Evolutionary conservation across 2,888 invertebrate genomes (phyloP).

Genomic region (Sesia bembeciformis): DNA sequence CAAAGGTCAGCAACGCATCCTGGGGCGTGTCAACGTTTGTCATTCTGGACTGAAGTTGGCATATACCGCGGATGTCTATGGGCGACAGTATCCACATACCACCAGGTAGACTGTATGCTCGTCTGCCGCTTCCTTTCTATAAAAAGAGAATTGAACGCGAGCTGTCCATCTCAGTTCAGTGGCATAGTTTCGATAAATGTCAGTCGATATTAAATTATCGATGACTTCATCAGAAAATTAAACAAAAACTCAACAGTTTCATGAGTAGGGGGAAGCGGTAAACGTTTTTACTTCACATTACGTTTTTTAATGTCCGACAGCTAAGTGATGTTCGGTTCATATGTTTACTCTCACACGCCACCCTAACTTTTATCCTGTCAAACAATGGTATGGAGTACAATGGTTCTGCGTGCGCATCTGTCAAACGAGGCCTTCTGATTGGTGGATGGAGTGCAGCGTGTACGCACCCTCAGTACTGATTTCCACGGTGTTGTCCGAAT

Average conservation of each 20-base stretch:
- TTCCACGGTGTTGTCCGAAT: slow-evolving; percentile 54
- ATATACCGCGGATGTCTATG: too few species aligned
- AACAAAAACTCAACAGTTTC: not conserved
- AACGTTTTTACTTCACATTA: slow-evolving; percentile 3
- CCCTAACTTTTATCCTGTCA: slow-evolving; percentile 38
- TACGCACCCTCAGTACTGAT: slow-evolving; percentile 59
- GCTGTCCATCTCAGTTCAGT: too few species aligned
- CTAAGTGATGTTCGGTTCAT: slow-evolving; percentile 39
- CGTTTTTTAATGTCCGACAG: slow-evolving; percentile 10
- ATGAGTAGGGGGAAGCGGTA: not conserved
- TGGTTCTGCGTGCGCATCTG: slow-evolving; percentile 60
- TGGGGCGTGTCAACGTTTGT: too few species aligned
- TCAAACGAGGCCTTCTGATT: slow-evolving; percentile 33
- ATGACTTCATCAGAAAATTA: too few species aligned
- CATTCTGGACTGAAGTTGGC: too few species aligned
- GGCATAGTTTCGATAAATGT: too few species aligned
- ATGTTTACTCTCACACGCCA: slow-evolving; percentile 51
- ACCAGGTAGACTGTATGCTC: too few species aligned
- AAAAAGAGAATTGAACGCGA: too few species aligned
- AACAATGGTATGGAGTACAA: slow-evolving; percentile 53
- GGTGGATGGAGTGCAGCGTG: slow-evolving; percentile 24
- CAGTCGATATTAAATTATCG: too few species aligned
- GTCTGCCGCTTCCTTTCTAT: too few species aligned
- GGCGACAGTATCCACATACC: too few species aligned
- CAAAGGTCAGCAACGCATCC: too few species aligned